A percentile compares a stretch with the other conserved stretches of the same genome.
These are phyloP conservation scores for Didymodactylos carnosus DNA, from an alignment of 2,888 invertebrate genomes.

Conservation along the genomic window DNA sequence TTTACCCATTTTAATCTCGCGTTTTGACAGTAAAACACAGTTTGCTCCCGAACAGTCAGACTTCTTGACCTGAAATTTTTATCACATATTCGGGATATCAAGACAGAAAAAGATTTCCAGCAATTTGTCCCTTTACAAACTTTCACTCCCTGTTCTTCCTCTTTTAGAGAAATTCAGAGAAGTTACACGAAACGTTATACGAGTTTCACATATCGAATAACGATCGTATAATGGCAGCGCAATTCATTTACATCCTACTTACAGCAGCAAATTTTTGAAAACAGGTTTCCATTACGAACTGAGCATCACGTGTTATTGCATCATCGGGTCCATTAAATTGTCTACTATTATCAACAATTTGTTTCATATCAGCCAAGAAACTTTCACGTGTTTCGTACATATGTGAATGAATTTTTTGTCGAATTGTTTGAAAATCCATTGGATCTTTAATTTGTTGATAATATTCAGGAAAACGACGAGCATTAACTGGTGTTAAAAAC, in stretches of 20 bases:
- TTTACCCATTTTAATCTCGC: too few relatives aligned
- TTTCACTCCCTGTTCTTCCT: too few relatives aligned
- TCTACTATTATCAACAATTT: conserved; percentile 80
- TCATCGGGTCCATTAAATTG: conserved; percentile 55
- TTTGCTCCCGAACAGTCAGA: too few relatives aligned
- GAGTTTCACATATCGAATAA: not conserved
- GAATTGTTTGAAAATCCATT: conserved; percentile 87
- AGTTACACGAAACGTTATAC: too few relatives aligned
- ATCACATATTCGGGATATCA: too few relatives aligned
- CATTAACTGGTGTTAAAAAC: conserved; percentile 78
- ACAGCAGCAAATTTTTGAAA: conserved; percentile 11
- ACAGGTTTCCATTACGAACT: not conserved
- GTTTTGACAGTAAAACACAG: too few relatives aligned
- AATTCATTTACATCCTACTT: too few relatives aligned
- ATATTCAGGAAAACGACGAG: conserved; percentile 79
- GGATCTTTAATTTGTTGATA: conserved; percentile 71
- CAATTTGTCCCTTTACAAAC: too few relatives aligned
- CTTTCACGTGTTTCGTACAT: conserved; percentile 81
- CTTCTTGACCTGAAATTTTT: too few relatives aligned
- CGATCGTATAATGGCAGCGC: too few relatives aligned
- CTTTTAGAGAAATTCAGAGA: too few relatives aligned
- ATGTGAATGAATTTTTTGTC: conserved; percentile 43
- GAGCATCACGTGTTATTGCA: conserved; percentile 7
- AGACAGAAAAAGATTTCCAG: too few relatives aligned
- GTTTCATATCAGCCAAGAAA: conserved; percentile 78